Evolutionary conservation across 2,113 vertebrate genomes (phyloP).

Genomic region (Condylura cristata): DNA sequence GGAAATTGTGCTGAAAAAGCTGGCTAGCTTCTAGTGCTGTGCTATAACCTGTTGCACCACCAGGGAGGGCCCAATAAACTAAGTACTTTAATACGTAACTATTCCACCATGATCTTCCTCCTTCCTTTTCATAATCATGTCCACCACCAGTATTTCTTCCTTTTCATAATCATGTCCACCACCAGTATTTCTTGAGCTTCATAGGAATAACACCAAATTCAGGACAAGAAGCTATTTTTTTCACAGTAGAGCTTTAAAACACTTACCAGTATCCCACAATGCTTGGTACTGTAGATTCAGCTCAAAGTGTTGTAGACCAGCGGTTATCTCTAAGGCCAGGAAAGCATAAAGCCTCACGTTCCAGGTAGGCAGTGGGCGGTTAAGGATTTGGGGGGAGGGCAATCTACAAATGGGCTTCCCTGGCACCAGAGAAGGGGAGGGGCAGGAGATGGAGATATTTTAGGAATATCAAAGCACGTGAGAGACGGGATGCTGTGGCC

Average conservation of each 20-base stretch:
- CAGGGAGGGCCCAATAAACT: no score
- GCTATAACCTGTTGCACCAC: no score
- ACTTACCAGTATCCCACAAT: not conserved
- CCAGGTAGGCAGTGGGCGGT: not conserved
- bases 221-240: not conserved
- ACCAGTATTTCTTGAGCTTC: not conserved
- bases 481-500: constrained; percentile 22
- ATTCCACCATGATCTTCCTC: no score
- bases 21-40: no score
- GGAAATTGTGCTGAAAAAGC: no score
- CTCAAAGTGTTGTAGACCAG: not conserved
- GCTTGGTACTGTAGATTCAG: not conserved
- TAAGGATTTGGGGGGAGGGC: not conserved
- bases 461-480: not conserved
- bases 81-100: no score
- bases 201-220: not conserved
- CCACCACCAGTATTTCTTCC: no score
- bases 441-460: not conserved
- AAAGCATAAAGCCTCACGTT: not conserved
- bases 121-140: no score
- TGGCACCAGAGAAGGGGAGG: not conserved
- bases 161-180: not conserved
- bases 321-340: not conserved
- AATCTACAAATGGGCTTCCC: not conserved
- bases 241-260: not conserved